Base-by-base conservation (phyloP, 2,113 vertebrate genomes). In the Columba livia region DNA sequence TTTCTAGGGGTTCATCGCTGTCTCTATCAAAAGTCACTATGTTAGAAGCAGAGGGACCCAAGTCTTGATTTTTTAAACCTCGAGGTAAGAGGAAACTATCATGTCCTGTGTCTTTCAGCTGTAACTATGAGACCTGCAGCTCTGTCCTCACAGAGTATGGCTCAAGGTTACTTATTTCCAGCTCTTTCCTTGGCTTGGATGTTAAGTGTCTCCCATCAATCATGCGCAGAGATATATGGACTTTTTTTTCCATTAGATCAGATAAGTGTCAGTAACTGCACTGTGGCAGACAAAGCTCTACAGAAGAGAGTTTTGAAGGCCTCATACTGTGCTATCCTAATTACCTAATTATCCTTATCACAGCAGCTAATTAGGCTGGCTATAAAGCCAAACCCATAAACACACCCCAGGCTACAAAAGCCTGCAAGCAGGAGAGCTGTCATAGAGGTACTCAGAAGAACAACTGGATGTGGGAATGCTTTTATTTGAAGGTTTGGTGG, bases 301-400 rank as follows among this genome's bases (percentile, higher is more conserved):
- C 60, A 95, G 79, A 94, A 96, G 65, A 94, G 70, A 81, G n/a
- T 48, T 86, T 61, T 96, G 90, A 88, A 94, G 94, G 65, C 61
- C 36, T 92, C 90, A 74, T 42, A 84, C 85, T 88, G 86, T 69
- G 82, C 77, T 93, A 90, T 86, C 93, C 90, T 93, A 95, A 96
- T 96, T 94, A 88, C 75, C 85, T 94, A 90, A 93, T 96, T 96
- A 97, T 87, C 88, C 73, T 96, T 95, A 96, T 96, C 94, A 50
- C 73, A 84, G 65, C 48, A 90, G 79, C 48, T 86, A 95, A 96
- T 96, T 94, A 94, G 88, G 10, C 83, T 72, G 73, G 54, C 79
- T 94, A 62, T 95, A 94, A 95, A 96, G 61, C 51, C 84, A 86
- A 95, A 75, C 61, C 57, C 82, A 81, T 92, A 96, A 96, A 96